Evolutionary conservation across 2,797 vertebrate species (phyloP), one percentile per base, ranked within the genome.

Genomic region (Xerus rutilus): DNA sequence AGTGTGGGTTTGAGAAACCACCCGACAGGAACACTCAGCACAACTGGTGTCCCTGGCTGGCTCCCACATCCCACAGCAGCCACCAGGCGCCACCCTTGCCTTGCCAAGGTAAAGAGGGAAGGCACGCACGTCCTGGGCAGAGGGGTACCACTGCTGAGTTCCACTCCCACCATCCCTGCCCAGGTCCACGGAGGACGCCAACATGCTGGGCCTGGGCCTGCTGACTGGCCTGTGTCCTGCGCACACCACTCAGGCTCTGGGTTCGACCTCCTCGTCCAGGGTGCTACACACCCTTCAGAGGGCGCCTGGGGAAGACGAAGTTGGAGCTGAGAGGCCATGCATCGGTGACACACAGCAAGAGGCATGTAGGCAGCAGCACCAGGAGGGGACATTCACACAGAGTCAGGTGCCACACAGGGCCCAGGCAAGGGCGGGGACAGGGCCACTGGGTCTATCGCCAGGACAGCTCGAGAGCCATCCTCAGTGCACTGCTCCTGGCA

Each of bases 81-180:
- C 21, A 13, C 12, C 3, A 4, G 43, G 0, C 32, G 2, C 23
- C 45, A 8, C 30, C n/a, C 59, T 39, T 5, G 0, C 0, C 39
- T 7, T 14, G 20, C 72, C 30, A 23, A 67, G 67, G n/a, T 28
- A 57, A 57, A 4, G 1, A 52, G 84, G 32, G 65, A 39, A 62
- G 4, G 20, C 0, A 0, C 0, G 23, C 35, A 13, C 20, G 0
- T 32, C 20, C 5, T 21, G 18, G 74, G 35, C 54, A n/a, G 13
- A 5, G 32, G 18, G 57, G 3, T 10, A 8, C 43, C 10, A 3
- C 0, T 0, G 25, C 0, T 23, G 18, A 39, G 69, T 18, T 21
- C 21, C 49, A 15, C 13, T 18, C 15, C 28, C 3, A 9, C 21
- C 7, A 0, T 12, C 30, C 79, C 14, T 25, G 23, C 4, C 13